These are phyloP conservation scores for Hypomecis atomaria DNA, from an alignment of 2,888 invertebrate species.

Conservation along the genomic window DNA sequence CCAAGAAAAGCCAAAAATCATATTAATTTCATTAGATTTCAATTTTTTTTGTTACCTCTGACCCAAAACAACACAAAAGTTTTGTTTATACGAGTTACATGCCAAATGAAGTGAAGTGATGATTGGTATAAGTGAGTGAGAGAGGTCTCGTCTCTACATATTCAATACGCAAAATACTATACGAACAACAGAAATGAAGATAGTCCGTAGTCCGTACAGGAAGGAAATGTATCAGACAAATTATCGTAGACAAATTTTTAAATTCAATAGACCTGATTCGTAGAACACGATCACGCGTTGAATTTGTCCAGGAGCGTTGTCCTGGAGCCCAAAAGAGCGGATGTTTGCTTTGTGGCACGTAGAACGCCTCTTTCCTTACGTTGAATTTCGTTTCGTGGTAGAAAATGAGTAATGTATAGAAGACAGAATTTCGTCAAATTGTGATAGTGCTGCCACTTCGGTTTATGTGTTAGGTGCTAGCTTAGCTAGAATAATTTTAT, in stretches of 20 bases:
- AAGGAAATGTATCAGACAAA: constrained; percentile 34
- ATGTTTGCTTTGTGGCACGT: constrained; percentile 25
- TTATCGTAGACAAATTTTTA: constrained; percentile 33
- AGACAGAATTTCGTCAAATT: constrained; percentile 13
- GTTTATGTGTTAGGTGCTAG: too few species aligned
- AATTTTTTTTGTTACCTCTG: too few species aligned
- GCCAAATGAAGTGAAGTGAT: too few species aligned
- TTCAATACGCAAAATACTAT: too few species aligned
- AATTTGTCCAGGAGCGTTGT: constrained; percentile 42
- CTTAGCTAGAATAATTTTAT: too few species aligned
- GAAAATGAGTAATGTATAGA: constrained; percentile 27
- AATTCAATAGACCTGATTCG: constrained; percentile 41
- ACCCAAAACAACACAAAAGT: too few species aligned
- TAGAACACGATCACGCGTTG: constrained; percentile 50
- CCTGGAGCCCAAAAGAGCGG: constrained; percentile 36
- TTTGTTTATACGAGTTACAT: too few species aligned
- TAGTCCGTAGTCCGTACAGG: constrained; percentile 14
- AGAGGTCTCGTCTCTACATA: too few species aligned
- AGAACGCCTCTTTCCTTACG: constrained; percentile 9
- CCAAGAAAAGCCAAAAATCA: too few species aligned
- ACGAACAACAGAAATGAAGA: too few species aligned
- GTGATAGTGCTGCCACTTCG: not conserved
- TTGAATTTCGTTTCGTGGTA: constrained; percentile 4
- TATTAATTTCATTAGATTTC: too few species aligned
- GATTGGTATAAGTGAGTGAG: too few species aligned